A percentile compares a stretch with the other conserved stretches of the same genome.
Conservation (phyloP, 1,140 invertebrate genomes). For the Polypedilum vanderplanki region DNA sequence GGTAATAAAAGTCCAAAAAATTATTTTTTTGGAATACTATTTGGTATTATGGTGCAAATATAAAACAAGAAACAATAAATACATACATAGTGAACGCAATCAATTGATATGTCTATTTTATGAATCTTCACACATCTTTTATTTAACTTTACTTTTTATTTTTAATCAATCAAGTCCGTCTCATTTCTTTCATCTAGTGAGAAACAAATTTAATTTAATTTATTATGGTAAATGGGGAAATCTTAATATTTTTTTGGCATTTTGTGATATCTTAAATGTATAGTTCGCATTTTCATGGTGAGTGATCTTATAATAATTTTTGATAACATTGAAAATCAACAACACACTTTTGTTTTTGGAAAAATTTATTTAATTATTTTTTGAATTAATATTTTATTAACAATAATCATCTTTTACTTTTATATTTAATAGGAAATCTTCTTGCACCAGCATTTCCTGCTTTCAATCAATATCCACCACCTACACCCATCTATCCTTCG, state of each 20-base stretch:
- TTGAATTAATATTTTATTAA: not conserved
- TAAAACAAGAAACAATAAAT: not conserved
- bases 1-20: too few relatives aligned
- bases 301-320: not conserved
- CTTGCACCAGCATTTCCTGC: not conserved
- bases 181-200: not conserved
- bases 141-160: not conserved
- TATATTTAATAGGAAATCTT: not conserved
- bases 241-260: not conserved
- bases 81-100: not conserved
- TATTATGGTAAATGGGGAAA: not conserved
- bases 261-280: not conserved
- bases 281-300: slow-evolving; percentile 11
- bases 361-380: not conserved
- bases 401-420: not conserved
- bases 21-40: too few relatives aligned
- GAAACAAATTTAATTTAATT: not conserved
- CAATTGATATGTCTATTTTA: not conserved
- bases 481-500: not conserved
- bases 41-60: too few relatives aligned
- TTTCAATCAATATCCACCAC: not conserved
- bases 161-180: not conserved
- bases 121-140: not conserved
- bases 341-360: not conserved
- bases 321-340: not conserved